Evolutionary conservation across 2,888 invertebrate species (phyloP), one percentile per base, ranked within the genome.

Genomic region (Tipula lateralis): DNA sequence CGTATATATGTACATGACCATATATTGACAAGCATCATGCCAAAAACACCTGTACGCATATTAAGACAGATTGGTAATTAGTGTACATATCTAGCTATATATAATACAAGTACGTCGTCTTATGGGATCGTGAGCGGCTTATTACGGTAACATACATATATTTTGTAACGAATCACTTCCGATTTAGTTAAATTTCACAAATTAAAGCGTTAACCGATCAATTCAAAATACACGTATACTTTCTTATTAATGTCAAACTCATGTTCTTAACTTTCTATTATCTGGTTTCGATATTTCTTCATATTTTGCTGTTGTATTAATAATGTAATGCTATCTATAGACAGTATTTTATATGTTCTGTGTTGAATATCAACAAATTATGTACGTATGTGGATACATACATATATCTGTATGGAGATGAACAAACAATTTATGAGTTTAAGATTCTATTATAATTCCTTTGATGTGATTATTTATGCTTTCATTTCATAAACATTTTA

Each of bases 191-290:
- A 16, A 50, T 66, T 24, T 66, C 7, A 66, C 66, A 24, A 19
- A 9, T 50, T 16, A 1, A 5, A 66, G 3, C 24, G 66, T 2
- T 66, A 24, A 66, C 24, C 66, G 66, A 9, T 66, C 66, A 66
- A 66, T 66, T 12, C 24, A 24, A 12, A 24, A 66, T 24, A 66
- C 7, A 66, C 24, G 66, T 50, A 50, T 66, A 50, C 44, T 50
- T 66, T 66, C 24, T 24, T 66, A 66, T 66, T 66, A 66, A 66
- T 66, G 66, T 66, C 66, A 66, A 66, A 66, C 66, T 66, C 66
- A 24, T 66, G 66, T 66, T 66, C 66, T 66, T 66, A 66, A 66
- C 66, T 66, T 66, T 66, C 66, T 66, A 24, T 66, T 66, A 24
- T 19, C 24, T 66, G 24, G 66, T 66, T 24, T 66, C 24, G 7